Conservation (phyloP, 2,797 vertebrate genomes). For the Melanotaenia nigrans region DNA sequence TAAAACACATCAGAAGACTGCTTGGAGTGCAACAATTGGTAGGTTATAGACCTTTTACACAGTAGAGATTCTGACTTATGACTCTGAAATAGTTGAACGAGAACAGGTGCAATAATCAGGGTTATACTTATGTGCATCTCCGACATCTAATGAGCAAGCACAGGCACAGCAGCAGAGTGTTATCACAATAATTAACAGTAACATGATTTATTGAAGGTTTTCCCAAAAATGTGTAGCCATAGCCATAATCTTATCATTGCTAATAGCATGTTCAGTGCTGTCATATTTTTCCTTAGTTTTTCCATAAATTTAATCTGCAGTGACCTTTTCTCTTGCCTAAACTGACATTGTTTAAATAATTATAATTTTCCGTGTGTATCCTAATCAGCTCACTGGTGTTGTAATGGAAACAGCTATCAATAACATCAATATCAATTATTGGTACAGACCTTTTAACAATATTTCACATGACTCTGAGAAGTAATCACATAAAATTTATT, state of each 20-base stretch:
- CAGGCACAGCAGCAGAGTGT: neutral
- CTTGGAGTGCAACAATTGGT: neutral
- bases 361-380: neutral
- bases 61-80: neutral
- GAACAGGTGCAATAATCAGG: neutral
- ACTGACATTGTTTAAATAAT: neutral
- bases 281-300: neutral
- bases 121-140: neutral
- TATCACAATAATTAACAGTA: neutral
- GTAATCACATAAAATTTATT: conserved; percentile 16
- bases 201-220: neutral
- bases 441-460: conserved; percentile 5
- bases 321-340: conserved; percentile 2
- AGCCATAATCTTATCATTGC: neutral
- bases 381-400: neutral
- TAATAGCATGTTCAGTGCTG: neutral
- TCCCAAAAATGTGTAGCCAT: neutral
- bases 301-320: neutral
- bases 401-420: neutral
- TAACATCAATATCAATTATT: neutral
- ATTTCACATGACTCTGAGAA: neutral
- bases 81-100: neutral
- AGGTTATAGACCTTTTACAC: neutral
- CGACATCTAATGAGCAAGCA: neutral
- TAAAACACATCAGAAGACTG: neutral